Evolutionary conservation across 2,113 vertebrate species (phyloP), one percentile per base, ranked within the genome.

Genomic region (Penelope pileata): DNA sequence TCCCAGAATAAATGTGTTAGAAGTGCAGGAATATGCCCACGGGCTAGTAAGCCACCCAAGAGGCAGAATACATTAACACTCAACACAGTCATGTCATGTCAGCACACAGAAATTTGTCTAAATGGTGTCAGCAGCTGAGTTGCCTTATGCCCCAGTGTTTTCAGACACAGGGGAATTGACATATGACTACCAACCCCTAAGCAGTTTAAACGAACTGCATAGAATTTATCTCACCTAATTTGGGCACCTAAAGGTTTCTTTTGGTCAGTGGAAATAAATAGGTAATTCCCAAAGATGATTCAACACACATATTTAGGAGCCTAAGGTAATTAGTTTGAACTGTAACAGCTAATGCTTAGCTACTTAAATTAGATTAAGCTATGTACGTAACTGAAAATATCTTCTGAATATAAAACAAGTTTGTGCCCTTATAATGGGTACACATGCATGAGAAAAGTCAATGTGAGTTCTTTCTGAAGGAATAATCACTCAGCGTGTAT

Each of bases 321-420:
- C 83, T 59, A 66, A 90, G 63, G 72, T 96, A 94, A 95, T 95
- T 91, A 93, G 45, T 67, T 86, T 77, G 83, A 91, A 86, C 42
- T 50, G 45, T 62, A 91, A 69, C 22, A 80, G 59, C 58, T 80
- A 94, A 88, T 77, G 56, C 54, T 88, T 58, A 90, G 72, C 59
- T 91, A 88, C 50, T 75, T 80, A 86, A 93, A 93, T 93, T 83
- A 90, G 58, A 95, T 94, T 88, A 90, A 94, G 38, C 16, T 93
- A 15, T 14, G 45, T 83, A 85, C 3, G 9, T 47, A 90, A 83
- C 54, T 63, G 85, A 26, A 95, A 77, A 54, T 91, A 90, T 69
- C 72, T 94, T 88, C 59, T 74, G 68, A 92, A 94, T 83, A 74
- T 80, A 88, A 91, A 95, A 45, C 4, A 95, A 53, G 38, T 90